Conservation (phyloP, 2,888 invertebrate genomes). For the Crocallis elinguaria region DNA sequence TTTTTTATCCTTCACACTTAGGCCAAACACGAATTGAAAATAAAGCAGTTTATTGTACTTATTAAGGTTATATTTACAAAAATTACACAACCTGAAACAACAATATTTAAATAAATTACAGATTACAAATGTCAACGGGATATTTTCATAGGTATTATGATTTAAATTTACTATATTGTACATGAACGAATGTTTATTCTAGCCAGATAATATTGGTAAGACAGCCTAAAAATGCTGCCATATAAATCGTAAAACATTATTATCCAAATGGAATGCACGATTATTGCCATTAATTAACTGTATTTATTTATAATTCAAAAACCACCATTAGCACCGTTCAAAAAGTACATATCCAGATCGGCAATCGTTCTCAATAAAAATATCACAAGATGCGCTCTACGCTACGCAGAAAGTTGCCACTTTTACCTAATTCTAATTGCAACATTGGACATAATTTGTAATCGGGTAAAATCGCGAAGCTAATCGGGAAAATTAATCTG, state of each 20-base stretch:
- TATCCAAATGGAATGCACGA: conserved; percentile 49
- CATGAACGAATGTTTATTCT: too few relatives aligned
- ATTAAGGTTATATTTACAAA: conserved; percentile 32
- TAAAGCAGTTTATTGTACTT: conserved; percentile 12
- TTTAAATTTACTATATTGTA: too few relatives aligned
- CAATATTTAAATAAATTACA: conserved; percentile 14
- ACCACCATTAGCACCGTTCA: conserved; percentile 22
- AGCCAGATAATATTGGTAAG: background rate
- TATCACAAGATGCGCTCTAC: conserved; percentile 23
- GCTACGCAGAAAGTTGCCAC: conserved; percentile 9
- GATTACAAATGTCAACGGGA: background rate
- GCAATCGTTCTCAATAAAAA: conserved; percentile 1
- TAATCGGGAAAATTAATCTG: background rate
- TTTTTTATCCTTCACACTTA: conserved; percentile 40
- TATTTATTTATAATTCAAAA: background rate
- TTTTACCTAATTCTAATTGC: conserved; percentile 43
- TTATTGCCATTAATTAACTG: conserved; percentile 31
- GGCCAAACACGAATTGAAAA: conserved; percentile 3
- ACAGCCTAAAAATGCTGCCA: conserved; percentile 6
- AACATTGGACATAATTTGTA: conserved; percentile 21
- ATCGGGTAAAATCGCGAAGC: conserved; percentile 11
- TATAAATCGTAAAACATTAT: conserved; percentile 12
- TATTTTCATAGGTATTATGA: background rate
- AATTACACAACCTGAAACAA: background rate
- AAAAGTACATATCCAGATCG: conserved; percentile 26